These are phyloP conservation scores for Plecturocebus donacophilus DNA, from an alignment of 2,113 vertebrate genomes.

Conservation along the genomic window DNA sequence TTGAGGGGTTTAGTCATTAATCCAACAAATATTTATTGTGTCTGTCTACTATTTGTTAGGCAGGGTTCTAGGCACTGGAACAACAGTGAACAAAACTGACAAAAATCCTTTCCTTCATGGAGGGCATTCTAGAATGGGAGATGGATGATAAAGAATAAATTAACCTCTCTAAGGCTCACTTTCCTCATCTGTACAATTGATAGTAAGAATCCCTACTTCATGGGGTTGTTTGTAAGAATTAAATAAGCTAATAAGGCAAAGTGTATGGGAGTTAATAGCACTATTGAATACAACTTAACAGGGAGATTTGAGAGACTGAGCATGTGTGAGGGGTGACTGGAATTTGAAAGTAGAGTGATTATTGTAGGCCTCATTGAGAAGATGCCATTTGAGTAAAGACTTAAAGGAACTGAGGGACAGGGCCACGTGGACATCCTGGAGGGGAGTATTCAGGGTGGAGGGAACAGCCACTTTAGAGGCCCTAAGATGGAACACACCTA, in stretches of 20 bases:
- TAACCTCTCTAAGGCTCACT: neutral
- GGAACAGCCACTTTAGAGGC: neutral
- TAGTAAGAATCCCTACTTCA: neutral
- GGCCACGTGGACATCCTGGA: too few species aligned
- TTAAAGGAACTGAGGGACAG: neutral
- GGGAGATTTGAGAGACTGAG: neutral
- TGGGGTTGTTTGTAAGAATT: neutral
- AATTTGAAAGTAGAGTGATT: neutral
- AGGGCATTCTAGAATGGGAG: neutral
- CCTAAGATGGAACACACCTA: neutral
- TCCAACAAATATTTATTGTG: neutral
- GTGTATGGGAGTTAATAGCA: neutral
- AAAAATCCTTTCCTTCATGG: neutral
- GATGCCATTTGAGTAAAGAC: neutral
- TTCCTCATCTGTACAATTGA: neutral
- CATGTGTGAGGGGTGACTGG: rapidly evolving
- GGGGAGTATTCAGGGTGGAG: neutral
- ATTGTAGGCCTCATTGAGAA: neutral
- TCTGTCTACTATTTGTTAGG: neutral
- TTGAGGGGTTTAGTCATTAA: neutral
- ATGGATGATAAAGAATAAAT: neutral
- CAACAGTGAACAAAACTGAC: neutral
- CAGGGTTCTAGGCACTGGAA: neutral
- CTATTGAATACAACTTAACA: neutral
- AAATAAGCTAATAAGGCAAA: neutral